Evolutionary conservation across 2,113 vertebrate species (phyloP), one percentile per base, ranked within the genome.

Genomic region (Nerophis ophidion): DNA sequence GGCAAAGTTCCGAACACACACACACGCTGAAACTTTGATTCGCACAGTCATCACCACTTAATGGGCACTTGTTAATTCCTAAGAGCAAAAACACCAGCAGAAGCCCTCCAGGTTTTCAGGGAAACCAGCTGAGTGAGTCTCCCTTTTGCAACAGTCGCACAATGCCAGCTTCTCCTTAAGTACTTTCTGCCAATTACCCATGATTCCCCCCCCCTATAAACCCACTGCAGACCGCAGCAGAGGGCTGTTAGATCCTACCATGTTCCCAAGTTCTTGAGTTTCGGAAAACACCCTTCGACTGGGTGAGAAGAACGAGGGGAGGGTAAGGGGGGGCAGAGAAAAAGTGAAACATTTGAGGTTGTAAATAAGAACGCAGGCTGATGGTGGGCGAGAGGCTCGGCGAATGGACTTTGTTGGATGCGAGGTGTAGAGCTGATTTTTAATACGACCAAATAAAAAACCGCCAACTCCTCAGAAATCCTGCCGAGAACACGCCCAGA

Each of bases 271-370:
- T 77, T 79, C 82, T 88, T 89, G 87, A 88, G 86, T 90, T 90
- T 85, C 82, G 71, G 85, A 90, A 90, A 90, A 89, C 88, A 89
- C 87, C 87, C 83, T 88, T 89, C 77, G 81, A 72, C 80, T 81
- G 26, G 26, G 26, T 26, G 26, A 3, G 26, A 80, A 86, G 55
- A 53, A 9, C 26, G 44, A 55, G 57, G 63, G 46, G 65, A 34
- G 36, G 47, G 56, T 61, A 56, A 61, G 67, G 66, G 73, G 76
- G 71, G 75, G 71, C 79, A 81, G 83, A 79, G 75, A 91, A 89
- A 88, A 90, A 91, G 90, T 90, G 84, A 89, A 91, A 83, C 80
- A 87, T 91, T 91, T 90, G 89, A 91, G 89, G 87, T 89, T 88
- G 73, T 85, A 89, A 90, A 90, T 89, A 87, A 87, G 89, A 90